These are phyloP conservation scores for Chaenogobius annularis DNA, from an alignment of 2,113 vertebrate genomes.

Conservation along the genomic window DNA sequence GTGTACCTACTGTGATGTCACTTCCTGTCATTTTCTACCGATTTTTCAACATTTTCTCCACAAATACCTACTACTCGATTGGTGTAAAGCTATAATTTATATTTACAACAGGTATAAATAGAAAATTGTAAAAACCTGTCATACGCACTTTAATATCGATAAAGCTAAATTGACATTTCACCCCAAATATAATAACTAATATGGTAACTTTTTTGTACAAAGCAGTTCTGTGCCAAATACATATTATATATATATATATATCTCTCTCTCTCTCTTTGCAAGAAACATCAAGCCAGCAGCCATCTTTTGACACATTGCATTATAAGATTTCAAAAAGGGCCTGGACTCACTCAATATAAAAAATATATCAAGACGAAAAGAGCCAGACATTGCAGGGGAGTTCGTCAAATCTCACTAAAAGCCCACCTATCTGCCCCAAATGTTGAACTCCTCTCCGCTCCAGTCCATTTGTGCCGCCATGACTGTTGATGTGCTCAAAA, in stretches of 20 bases:
- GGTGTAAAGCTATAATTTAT: too few relatives aligned
- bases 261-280: neutral
- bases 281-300: neutral
- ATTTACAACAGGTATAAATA: too few relatives aligned
- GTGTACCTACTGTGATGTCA: too few relatives aligned
- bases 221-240: neutral
- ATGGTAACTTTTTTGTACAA: neutral
- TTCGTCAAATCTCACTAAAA: slow-evolving; percentile 15
- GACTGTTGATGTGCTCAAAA: slow-evolving; percentile 42
- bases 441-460: neutral
- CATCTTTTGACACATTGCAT: neutral
- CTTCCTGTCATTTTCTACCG: too few relatives aligned
- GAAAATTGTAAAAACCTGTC: too few relatives aligned
- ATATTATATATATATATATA: neutral
- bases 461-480: slow-evolving; percentile 9
- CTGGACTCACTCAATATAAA: neutral
- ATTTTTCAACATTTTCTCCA: too few relatives aligned
- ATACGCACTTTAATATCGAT: too few relatives aligned
- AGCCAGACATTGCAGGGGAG: neutral
- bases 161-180: too few relatives aligned
- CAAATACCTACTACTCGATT: too few relatives aligned
- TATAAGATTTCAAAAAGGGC: neutral
- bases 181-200: too few relatives aligned
- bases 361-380: neutral
- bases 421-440: neutral